phyloP scores from a whole-genome alignment of 2,113 vertebrate species.

The Chaenogobius annularis region DNA sequence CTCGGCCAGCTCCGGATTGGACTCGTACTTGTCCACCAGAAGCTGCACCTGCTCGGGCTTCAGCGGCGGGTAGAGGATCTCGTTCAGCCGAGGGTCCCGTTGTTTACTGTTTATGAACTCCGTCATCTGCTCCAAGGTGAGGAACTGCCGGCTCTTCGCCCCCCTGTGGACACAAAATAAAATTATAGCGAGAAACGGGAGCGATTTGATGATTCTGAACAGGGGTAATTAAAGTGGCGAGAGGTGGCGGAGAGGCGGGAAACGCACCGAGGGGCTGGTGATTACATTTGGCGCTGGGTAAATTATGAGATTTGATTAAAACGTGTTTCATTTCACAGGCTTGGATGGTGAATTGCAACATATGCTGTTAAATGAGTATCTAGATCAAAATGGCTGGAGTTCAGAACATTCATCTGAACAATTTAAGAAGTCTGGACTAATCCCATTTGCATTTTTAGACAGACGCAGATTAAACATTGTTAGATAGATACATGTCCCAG shows the following conservation, averaged over 20 bases:
- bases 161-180: slow-evolving; percentile 73
- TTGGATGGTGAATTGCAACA: slow-evolving; percentile 27
- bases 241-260: slow-evolving; percentile 13
- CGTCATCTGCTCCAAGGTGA: slow-evolving; percentile 94
- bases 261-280: slow-evolving; percentile 25
- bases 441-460: too few relatives aligned
- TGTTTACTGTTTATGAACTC: slow-evolving; percentile 96
- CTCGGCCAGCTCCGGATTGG: slow-evolving; percentile 82
- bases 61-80: slow-evolving; percentile 95
- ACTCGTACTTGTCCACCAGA: slow-evolving; percentile 96
- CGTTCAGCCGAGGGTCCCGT: slow-evolving; percentile 93
- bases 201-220: background rate
- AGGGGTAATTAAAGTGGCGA: slow-evolving; percentile 30
- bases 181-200: background rate
- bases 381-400: too few relatives aligned
- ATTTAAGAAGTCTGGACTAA: too few relatives aligned
- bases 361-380: background rate
- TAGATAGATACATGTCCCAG: too few relatives aligned
- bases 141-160: slow-evolving; percentile 90
- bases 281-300: slow-evolving; percentile 54
- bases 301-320: slow-evolving; percentile 63
- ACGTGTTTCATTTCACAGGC: slow-evolving; percentile 41
- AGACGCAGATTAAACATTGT: too few relatives aligned
- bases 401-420: too few relatives aligned
- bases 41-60: slow-evolving; percentile 95